phyloP scores from a whole-genome alignment of 2,797 vertebrate species.

The Iguana delicatissima region DNA sequence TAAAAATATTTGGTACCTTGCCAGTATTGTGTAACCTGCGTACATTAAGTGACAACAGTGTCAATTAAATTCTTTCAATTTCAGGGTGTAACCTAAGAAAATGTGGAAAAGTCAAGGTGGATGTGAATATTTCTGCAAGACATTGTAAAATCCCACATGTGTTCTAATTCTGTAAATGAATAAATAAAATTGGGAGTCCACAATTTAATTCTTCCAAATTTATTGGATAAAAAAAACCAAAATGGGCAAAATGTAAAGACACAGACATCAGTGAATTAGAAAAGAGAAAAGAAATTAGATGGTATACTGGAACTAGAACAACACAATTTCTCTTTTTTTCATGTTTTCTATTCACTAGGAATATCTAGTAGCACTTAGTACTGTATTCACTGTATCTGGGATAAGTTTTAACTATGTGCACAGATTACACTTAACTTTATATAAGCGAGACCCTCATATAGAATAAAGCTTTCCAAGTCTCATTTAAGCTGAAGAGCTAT shows the following conservation, averaged over 20 bases:
- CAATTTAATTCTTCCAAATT: background rate
- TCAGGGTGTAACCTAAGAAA: too few relatives aligned
- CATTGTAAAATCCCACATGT: background rate
- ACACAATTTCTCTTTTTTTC: background rate
- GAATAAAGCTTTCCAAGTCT: background rate
- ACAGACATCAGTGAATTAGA: background rate
- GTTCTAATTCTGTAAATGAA: background rate
- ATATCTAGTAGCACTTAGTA: background rate
- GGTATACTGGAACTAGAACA: background rate
- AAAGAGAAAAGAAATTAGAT: background rate
- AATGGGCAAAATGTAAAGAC: background rate
- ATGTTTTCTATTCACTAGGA: background rate
- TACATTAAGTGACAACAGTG: too few relatives aligned
- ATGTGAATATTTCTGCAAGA: too few relatives aligned
- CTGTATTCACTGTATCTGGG: background rate
- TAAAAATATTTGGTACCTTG: too few relatives aligned
- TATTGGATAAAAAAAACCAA: background rate
- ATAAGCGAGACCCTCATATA: background rate
- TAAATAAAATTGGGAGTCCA: background rate
- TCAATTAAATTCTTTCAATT: too few relatives aligned
- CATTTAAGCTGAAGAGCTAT: background rate
- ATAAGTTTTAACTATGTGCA: background rate
- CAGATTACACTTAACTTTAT: background rate
- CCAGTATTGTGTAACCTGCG: too few relatives aligned
- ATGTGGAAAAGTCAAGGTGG: too few relatives aligned